A percentile compares a stretch with the other conserved stretches of the same genome.
These are phyloP conservation scores for Calliphora vomitoria DNA, from an alignment of 2,888 invertebrate genomes.

Conservation along the genomic window DNA sequence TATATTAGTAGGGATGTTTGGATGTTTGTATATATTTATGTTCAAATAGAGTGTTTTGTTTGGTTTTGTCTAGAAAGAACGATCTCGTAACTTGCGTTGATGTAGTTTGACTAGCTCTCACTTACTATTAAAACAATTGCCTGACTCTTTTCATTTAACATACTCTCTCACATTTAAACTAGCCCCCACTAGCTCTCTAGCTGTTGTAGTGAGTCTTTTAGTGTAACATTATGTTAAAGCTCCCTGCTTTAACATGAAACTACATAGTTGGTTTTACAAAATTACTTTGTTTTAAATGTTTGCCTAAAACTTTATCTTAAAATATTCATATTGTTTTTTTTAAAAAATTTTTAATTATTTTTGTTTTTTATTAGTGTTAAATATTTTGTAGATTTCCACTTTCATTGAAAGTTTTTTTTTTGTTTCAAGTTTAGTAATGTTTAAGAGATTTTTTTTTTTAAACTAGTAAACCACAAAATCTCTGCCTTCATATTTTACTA, in stretches of 20 bases:
- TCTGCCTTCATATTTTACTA: not conserved
- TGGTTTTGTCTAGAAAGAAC: constrained; percentile 49
- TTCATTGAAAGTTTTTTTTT: not conserved
- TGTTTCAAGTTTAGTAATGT: not conserved
- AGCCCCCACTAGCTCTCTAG: not conserved
- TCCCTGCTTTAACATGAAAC: not conserved
- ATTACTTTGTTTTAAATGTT: not conserved
- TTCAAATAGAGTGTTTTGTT: not conserved
- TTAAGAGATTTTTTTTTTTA: not conserved
- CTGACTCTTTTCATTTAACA: constrained; percentile 16
- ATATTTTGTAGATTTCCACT: not conserved
- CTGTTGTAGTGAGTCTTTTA: not conserved
- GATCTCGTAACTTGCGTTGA: constrained; percentile 62
- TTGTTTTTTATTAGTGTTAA: not conserved
- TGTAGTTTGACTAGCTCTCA: constrained; percentile 66
- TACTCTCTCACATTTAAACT: not conserved
- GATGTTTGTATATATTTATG: not conserved
- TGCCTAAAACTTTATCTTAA: not conserved
- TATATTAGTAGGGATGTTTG: not conserved
- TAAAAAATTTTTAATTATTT: not conserved
- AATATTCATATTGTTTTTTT: not conserved
- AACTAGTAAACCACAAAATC: constrained; percentile 18
- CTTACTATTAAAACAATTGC: constrained; percentile 52
- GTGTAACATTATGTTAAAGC: not conserved
- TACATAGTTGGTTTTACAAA: not conserved